A percentile compares a stretch with the other conserved stretches of the same genome.
Conservation (phyloP, 2,113 vertebrate genomes). For the Eptesicus fuscus region DNA sequence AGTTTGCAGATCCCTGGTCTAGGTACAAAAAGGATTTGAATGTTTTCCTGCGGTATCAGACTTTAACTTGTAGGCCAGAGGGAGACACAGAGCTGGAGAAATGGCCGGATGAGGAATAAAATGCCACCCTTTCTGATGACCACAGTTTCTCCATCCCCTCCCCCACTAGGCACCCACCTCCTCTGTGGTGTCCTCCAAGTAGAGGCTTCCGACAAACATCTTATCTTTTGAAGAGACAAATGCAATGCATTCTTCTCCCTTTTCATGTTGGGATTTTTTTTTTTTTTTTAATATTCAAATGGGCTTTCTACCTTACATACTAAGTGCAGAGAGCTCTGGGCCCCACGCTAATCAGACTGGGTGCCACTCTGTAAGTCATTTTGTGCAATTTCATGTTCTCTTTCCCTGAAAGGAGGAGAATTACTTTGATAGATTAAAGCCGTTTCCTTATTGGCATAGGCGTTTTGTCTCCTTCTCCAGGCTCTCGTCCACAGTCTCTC, state of each 20-base stretch:
- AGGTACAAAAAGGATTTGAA: not conserved
- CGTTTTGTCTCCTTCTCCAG: constrained; percentile 64
- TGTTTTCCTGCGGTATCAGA: not conserved
- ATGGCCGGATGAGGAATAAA: not conserved
- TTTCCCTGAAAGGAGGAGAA: constrained; percentile 64
- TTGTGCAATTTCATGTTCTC: constrained; percentile 75
- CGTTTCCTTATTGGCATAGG: constrained; percentile 63
- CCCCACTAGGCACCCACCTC: not conserved
- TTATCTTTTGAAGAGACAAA: constrained; percentile 52
- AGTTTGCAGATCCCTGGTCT: not conserved
- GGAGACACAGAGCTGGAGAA: not conserved
- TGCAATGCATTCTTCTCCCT: not conserved
- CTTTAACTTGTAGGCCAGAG: not conserved
- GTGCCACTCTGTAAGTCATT: constrained; percentile 66
- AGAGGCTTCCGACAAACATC: not conserved
- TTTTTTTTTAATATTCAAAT: constrained; percentile 13
- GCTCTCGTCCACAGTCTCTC: constrained; percentile 42
- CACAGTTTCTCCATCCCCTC: not conserved
- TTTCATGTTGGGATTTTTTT: constrained; percentile 14
- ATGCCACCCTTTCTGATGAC: not conserved
- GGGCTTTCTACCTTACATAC: not conserved
- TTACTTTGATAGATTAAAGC: constrained; percentile 74
- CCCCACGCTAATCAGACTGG: constrained; percentile 56
- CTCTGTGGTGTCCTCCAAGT: not conserved
- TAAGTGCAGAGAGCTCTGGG: constrained; percentile 58